phyloP scores from a whole-genome alignment of 2,797 vertebrate species.

The Telmatherina bonti region DNA sequence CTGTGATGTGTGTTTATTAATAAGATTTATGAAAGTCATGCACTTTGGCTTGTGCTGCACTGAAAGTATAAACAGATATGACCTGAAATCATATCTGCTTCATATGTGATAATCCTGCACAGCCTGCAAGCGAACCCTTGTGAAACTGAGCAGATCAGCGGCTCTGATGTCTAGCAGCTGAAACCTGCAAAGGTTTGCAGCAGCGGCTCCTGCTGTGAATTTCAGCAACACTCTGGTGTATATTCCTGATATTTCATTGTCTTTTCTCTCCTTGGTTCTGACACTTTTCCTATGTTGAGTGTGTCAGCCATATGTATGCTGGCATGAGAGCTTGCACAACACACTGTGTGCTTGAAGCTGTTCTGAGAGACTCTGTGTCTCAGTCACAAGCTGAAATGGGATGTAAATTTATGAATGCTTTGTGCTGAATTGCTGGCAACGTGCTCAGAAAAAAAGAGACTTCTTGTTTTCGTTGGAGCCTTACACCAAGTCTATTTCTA shows the following conservation, averaged over 20 bases:
- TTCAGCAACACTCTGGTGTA: constrained; percentile 43
- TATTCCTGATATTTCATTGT: constrained; percentile 59
- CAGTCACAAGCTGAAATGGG: constrained; percentile 47
- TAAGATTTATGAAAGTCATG: constrained; percentile 22
- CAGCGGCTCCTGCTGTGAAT: constrained; percentile 47
- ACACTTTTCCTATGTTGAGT: constrained; percentile 36
- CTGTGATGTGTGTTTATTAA: constrained; percentile 28
- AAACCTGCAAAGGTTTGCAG: constrained; percentile 31
- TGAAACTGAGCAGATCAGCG: constrained; percentile 1
- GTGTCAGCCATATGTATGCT: constrained; percentile 11
- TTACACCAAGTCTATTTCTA: constrained; percentile 28
- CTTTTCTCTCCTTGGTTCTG: constrained; percentile 56
- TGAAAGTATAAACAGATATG: constrained; percentile 33
- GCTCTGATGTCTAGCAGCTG: constrained; percentile 17
- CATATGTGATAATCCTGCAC: constrained; percentile 20
- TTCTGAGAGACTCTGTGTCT: constrained; percentile 42
- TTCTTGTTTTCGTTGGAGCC: constrained; percentile 71
- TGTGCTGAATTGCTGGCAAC: constrained; percentile 54
- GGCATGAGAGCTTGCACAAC: constrained; percentile 34
- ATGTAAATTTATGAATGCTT: constrained; percentile 78
- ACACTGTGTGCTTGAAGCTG: constrained; percentile 32
- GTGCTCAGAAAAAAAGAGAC: constrained; percentile 33
- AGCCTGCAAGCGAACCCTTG: constrained; percentile 16
- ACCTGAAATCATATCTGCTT: constrained; percentile 46
- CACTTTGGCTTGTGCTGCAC: constrained; percentile 9